These are phyloP conservation scores for Ditylenchus weischeri DNA, from an alignment of 2,888 invertebrate genomes.

Conservation along the genomic window DNA sequence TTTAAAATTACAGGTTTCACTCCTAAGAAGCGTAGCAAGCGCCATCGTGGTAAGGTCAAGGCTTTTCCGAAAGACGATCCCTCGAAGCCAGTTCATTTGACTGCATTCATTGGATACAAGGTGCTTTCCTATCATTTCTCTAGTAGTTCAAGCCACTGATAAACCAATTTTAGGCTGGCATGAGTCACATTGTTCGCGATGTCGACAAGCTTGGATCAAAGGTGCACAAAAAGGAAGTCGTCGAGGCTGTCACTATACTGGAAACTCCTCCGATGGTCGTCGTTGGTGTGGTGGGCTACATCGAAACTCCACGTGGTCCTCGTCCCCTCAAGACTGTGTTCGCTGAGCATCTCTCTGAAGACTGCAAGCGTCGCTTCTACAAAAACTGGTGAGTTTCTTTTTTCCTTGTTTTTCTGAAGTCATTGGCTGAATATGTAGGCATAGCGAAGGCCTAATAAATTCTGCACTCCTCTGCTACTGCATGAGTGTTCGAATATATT, in stretches of 20 bases:
- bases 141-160: not conserved
- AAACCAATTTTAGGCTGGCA: not conserved
- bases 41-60: slow-evolving; percentile 98
- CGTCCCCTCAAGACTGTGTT: slow-evolving; percentile 91
- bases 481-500: slow-evolving; percentile 30
- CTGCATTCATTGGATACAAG: slow-evolving; percentile 97
- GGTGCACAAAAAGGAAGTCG: slow-evolving; percentile 99
- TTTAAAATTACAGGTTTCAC: slow-evolving; percentile 71
- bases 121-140: not conserved
- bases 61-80: slow-evolving; percentile 98
- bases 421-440: too few species aligned
- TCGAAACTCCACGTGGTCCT: slow-evolving; percentile 94
- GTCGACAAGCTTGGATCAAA: slow-evolving; percentile 70
- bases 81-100: slow-evolving; percentile 84
- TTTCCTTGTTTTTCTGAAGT: too few species aligned
- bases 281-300: slow-evolving; percentile 93
- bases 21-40: slow-evolving; percentile 91
- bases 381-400: slow-evolving; percentile 85
- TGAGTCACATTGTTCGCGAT: slow-evolving; percentile 85
- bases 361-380: slow-evolving; percentile 96
- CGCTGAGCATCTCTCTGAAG: slow-evolving; percentile 98
- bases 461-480: slow-evolving; percentile 31
- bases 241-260: slow-evolving; percentile 94
- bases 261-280: slow-evolving; percentile 97
- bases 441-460: too few species aligned